These are phyloP conservation scores for Coccyzus lansbergi DNA, from an alignment of 2,797 vertebrate species.

Conservation along the genomic window DNA sequence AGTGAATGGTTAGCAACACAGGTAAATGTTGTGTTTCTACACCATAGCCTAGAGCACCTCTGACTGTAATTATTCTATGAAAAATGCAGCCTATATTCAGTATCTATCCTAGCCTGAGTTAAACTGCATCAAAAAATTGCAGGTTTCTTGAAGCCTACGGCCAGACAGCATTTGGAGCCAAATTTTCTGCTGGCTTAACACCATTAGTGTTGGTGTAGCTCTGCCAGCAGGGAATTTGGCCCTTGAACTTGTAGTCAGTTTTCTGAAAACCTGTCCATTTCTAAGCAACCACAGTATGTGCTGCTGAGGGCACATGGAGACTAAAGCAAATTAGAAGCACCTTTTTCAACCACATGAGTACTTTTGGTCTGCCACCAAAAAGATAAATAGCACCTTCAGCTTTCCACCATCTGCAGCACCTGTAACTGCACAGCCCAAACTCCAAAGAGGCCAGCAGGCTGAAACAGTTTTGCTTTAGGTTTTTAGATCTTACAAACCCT, in stretches of 20 bases:
- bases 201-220: slow-evolving; percentile 6
- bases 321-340: background rate
- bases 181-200: slow-evolving; percentile 60
- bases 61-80: background rate
- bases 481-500: background rate
- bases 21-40: background rate
- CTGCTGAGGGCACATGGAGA: slow-evolving; percentile 12
- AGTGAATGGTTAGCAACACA: background rate
- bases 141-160: background rate
- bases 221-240: slow-evolving; percentile 56
- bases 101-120: background rate
- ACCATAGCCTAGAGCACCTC: background rate
- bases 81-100: background rate
- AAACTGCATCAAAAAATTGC: slow-evolving; percentile 7
- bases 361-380: slow-evolving; percentile 59
- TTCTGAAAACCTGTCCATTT: slow-evolving; percentile 45
- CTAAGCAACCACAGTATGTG: background rate
- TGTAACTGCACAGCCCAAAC: slow-evolving; percentile 28
- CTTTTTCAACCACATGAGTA: background rate
- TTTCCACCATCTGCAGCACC: slow-evolving; percentile 59
- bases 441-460: slow-evolving; percentile 32
- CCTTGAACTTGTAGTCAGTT: slow-evolving; percentile 49
- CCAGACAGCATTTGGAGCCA: background rate
- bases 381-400: slow-evolving; percentile 50
- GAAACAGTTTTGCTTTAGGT: slow-evolving; percentile 19